A percentile compares a stretch with the other conserved stretches of the same genome.
These are phyloP conservation scores for Setophaga coronata DNA, from an alignment of 2,113 vertebrate genomes.

Conservation along the genomic window DNA sequence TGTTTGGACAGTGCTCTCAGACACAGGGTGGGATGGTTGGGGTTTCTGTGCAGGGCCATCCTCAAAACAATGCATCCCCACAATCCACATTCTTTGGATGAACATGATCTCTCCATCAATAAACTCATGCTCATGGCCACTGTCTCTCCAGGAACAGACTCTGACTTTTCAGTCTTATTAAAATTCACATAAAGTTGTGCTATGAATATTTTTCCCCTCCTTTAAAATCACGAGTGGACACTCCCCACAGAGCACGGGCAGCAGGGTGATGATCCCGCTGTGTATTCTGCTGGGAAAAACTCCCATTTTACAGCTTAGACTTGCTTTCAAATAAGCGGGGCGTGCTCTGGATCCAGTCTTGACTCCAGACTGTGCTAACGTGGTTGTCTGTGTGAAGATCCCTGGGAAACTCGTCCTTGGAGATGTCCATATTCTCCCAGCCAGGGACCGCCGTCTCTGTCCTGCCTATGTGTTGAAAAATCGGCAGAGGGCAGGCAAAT, in stretches of 20 bases:
- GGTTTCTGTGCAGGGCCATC: neutral
- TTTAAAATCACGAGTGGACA: neutral
- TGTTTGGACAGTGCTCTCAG: accelerated
- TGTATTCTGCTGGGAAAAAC: neutral
- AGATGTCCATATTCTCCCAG: neutral
- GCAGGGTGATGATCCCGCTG: neutral
- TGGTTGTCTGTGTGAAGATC: neutral
- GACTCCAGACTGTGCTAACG: too few species aligned
- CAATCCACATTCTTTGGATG: neutral
- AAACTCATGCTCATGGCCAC: neutral
- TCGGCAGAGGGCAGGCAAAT: slow-evolving; percentile 34
- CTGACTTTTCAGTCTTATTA: neutral
- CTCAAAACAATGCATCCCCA: neutral
- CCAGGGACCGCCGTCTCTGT: neutral
- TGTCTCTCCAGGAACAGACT: neutral
- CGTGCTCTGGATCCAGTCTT: neutral
- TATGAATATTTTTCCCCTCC: neutral
- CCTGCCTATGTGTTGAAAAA: neutral
- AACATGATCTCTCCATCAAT: neutral
- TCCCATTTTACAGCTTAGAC: neutral
- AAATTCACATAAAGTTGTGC: neutral
- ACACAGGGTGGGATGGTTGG: neutral
- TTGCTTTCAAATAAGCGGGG: neutral
- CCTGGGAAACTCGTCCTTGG: neutral
- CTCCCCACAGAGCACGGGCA: neutral